phyloP scores from a whole-genome alignment of 1,140 invertebrate species.

The Thaumatotibia leucotreta region DNA sequence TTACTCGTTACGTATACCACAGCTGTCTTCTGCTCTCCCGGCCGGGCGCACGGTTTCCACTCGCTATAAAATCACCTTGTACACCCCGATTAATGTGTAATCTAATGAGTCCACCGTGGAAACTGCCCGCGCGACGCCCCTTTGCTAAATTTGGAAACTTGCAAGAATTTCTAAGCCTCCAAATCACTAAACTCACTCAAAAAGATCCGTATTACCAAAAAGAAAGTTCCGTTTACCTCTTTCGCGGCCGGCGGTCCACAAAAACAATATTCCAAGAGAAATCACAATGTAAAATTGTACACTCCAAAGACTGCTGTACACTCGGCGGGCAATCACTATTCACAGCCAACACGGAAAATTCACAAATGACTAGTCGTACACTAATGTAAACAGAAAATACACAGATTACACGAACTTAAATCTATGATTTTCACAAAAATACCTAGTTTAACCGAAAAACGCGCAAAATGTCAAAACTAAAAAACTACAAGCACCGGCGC shows the following conservation, averaged over 20 bases:
- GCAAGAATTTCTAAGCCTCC: conserved; percentile 46
- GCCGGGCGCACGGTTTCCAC: conserved; percentile 37
- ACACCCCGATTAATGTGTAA: conserved; percentile 34
- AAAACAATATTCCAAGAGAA: conserved; percentile 51
- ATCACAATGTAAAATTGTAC: conserved; percentile 58
- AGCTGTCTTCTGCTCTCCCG: conserved; percentile 66
- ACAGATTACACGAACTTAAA: conserved; percentile 72
- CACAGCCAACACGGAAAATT: conserved; percentile 66
- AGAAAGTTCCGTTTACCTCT: conserved; percentile 43
- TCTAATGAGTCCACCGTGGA: conserved; percentile 14
- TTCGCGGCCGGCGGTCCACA: conserved; percentile 45
- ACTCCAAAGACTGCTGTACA: conserved; percentile 57
- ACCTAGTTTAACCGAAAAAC: conserved; percentile 63
- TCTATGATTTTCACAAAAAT: conserved; percentile 69
- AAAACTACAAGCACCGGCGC: conserved; percentile 72
- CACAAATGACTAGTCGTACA: conserved; percentile 67
- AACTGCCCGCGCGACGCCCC: conserved; percentile 21
- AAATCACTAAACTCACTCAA: conserved; percentile 35
- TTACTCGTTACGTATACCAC: conserved; percentile 70
- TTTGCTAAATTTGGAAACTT: conserved; percentile 64
- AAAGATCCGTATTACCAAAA: background rate
- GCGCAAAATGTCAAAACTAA: conserved; percentile 74
- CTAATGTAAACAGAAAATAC: conserved; percentile 63
- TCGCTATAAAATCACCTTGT: conserved; percentile 53
- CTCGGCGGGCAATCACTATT: conserved; percentile 67